A percentile compares a stretch with the other conserved stretches of the same genome.
phyloP scores from a whole-genome alignment of 2,113 vertebrate genomes.

The Psilopsiagon aymara region DNA sequence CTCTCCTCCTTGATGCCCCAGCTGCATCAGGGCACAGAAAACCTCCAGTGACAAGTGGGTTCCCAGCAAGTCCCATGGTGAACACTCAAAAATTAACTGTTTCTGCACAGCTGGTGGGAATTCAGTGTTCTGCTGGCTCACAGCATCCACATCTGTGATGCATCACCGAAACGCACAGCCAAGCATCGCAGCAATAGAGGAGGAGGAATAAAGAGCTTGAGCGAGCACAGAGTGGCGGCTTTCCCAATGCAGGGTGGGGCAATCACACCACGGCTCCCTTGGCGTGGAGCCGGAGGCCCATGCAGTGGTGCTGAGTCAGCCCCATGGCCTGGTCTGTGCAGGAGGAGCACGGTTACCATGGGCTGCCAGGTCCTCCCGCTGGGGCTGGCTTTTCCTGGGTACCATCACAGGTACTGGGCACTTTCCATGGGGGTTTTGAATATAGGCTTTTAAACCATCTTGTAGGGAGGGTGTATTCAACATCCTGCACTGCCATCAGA shows the following conservation, averaged over 20 bases:
- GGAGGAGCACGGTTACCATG: background rate
- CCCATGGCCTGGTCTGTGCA: background rate
- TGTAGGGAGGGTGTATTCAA: background rate
- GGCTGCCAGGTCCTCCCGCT: background rate
- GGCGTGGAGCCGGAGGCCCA: background rate
- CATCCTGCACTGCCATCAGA: fast-evolving
- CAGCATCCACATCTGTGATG: background rate
- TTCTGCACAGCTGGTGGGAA: background rate
- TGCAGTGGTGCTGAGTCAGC: background rate
- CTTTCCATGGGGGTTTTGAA: background rate
- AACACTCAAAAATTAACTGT: background rate
- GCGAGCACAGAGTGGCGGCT: background rate
- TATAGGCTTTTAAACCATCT: background rate
- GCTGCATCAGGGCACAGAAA: background rate
- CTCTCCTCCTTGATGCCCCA: background rate
- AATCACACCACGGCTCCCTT: fast-evolving
- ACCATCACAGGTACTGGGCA: background rate
- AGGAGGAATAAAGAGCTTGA: background rate
- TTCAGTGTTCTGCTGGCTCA: background rate
- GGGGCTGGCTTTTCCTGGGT: background rate
- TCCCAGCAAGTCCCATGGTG: background rate
- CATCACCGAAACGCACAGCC: background rate
- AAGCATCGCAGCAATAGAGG: fast-evolving
- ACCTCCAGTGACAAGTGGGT: background rate
- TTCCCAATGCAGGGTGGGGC: background rate